Conservation (phyloP, 92 coral and sea anemone species). For the Porites lobata region DNA sequence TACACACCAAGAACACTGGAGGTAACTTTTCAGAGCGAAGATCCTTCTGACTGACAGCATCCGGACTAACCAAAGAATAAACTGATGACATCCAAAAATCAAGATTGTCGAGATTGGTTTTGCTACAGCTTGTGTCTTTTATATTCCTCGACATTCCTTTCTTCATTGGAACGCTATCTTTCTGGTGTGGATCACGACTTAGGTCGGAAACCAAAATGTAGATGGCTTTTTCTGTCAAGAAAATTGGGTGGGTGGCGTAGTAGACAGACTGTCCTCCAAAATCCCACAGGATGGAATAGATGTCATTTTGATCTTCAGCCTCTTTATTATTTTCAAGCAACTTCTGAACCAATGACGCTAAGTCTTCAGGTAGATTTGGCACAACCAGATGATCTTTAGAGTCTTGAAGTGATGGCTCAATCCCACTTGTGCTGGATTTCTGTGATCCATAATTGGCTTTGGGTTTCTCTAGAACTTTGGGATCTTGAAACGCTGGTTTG, state of each 20-base stretch:
- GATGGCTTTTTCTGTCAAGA: conserved; percentile 65
- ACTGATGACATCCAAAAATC: conserved; percentile 78
- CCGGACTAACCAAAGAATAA: conserved; percentile 6
- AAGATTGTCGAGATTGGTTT: conserved; percentile 56
- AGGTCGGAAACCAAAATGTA: conserved; percentile 66
- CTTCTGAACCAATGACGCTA: conserved; percentile 22
- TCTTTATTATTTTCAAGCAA: conserved; percentile 7
- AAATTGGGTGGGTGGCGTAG: conserved; percentile 75
- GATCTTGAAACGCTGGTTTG: too few relatives aligned
- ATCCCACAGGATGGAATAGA: conserved; percentile 66
- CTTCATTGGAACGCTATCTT: conserved; percentile 45
- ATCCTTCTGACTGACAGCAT: background rate
- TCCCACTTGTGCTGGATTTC: background rate
- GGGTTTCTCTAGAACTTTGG: too few relatives aligned
- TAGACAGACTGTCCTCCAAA: conserved; percentile 83
- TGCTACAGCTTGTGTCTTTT: conserved; percentile 10
- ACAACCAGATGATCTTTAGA: background rate
- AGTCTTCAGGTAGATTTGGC: conserved; percentile 39
- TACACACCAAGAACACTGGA: conserved; percentile 71
- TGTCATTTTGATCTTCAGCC: conserved; percentile 1
- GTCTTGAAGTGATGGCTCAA: background rate
- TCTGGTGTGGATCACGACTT: conserved; percentile 42
- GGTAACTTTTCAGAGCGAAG: conserved; percentile 14
- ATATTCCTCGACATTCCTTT: conserved; percentile 33
- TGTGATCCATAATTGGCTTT: background rate